Base-by-base conservation (phyloP, 2,797 vertebrate species). In the Notolepis coatsorum region DNA sequence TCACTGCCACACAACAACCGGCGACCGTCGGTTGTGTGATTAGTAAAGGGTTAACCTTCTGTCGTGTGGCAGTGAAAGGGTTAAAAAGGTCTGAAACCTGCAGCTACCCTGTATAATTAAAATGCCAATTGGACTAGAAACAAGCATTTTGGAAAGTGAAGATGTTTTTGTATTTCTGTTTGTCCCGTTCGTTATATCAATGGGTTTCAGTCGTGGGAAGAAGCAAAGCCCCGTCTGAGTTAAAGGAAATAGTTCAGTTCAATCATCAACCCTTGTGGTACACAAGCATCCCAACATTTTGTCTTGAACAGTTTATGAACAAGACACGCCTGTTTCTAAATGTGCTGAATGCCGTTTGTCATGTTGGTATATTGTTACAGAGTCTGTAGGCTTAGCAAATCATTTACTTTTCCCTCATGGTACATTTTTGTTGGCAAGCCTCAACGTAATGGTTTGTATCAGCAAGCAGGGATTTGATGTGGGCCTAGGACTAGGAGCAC, bases 241-340 rank as follows among this genome's bases (percentile, higher is more conserved):
- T n/a, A n/a, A n/a, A n/a, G n/a, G n/a, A n/a, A 61, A 70, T 47
- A 49, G 27, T 38, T 42, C 61, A 48, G 56, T 73, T 53, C 30
- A 35, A 47, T 20, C 23, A 17, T 52, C 48, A 35, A 17, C 28
- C 39, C 7, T 10, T 23, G 38, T 48, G 38, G 31, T 51, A 59
- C 47, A 37, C 1, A 56, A 41, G 31, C 47, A 49, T 64, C 55
- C 72, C 42, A 42, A 31, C 48, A 25, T 35, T 31, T 13, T 23
- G 21, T 56, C 54, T 2, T 27, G 1, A 15, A 18, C 3, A 2
- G 0, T 62, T 49, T 57, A 42, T 48, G 37, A 61, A 41, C 12
- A 17, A 21, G 27, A 54, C 33, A 4, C 5, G 13, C 10, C 23
- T 12, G 52, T 65, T 20, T 30, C 1, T 37, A 1, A 13, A 20